A percentile compares a stretch with the other conserved stretches of the same genome.
Evolutionary conservation across 30 jellyfish, hydroid and myxozoan genomes (phyloP).

Genomic region (Chrysaora quinquecirrha): DNA sequence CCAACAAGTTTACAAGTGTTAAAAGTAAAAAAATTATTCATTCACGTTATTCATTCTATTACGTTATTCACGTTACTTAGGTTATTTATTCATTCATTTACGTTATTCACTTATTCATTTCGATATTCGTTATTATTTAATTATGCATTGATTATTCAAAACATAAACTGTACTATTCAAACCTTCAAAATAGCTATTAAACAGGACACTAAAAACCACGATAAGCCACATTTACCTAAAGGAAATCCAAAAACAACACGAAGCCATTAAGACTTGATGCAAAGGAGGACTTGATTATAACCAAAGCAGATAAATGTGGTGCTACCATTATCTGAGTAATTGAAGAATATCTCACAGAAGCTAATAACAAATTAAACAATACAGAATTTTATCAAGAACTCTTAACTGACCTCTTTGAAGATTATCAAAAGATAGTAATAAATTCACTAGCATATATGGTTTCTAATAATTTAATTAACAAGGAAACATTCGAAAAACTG

Average conservation of each 20-base stretch:
- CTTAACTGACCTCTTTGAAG: conserved; percentile 7
- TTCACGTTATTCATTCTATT: too few species aligned
- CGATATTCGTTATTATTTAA: too few species aligned
- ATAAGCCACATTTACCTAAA: conserved; percentile 8
- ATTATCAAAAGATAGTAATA: conserved; percentile 1
- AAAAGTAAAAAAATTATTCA: not conserved
- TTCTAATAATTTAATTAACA: not conserved
- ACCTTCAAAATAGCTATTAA: conserved; percentile 22
- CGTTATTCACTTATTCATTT: too few species aligned
- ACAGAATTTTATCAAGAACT: conserved; percentile 17
- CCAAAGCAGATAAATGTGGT: conserved; percentile 47
- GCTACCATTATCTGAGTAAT: conserved; percentile 23
- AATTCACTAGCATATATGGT: not conserved
- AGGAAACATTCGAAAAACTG: not conserved
- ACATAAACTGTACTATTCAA: conserved; percentile 12
- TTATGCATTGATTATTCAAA: conserved; percentile 4
- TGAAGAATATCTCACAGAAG: conserved; percentile 19
- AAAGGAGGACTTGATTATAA: conserved; percentile 21
- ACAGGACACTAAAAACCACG: conserved; percentile 13
- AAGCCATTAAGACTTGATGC: conserved; percentile 20
- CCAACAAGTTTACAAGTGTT: not conserved
- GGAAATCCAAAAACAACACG: conserved; percentile 25
- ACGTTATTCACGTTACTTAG: too few species aligned
- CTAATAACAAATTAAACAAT: conserved; percentile 20
- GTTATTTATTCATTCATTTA: too few species aligned